Evolutionary conservation across 2,113 vertebrate species (phyloP), one percentile per base, ranked within the genome.

Genomic region (Gopherus evgoodei): DNA sequence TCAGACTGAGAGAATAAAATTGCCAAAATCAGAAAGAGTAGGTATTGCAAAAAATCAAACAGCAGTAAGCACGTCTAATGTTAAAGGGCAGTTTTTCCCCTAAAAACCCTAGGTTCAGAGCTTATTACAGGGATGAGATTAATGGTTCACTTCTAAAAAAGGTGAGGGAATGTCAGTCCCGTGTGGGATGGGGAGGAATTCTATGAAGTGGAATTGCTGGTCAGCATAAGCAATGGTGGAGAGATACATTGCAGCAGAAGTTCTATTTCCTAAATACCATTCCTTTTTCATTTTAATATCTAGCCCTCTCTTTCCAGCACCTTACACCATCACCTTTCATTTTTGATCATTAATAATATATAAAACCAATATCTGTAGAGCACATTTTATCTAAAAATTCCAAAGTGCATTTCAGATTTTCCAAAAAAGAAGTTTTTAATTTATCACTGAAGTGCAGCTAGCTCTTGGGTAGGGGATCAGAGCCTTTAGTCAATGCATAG

Each of bases 321-420:
- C 47, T 95, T 16, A 84, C 83, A 87, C 1, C 2, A 82, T 87
- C 75, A 78, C 91, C 89, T 96, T 65, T 90, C 83, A 83, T 91
- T 91, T 75, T 84, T 62, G 50, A 81, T 35, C 0, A 0, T 91
- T 90, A 83, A 86, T 62, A 78, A 16, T 0, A 0, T 75, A 78
- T 93, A 94, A 94, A 96, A 94, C 65, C 72, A 47, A 88, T 75
- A 87, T 94, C 92, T 84, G 88, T 83, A 50, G 94, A 92, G 11
- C 35, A 57, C 81, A 62, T 83, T 86, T 90, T 52, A 78, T 16
- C 24, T 42, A 78, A 65, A 57, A 54, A 35, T 92, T 92, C 42
- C 79, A 75, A 59, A 92, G 57, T 44, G 50, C 8, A 57, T 6
- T 6, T 19, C 38, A 29, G 54, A 47, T 17, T 42, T 29, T 27